Percentiles rank a stretch among this genome's conserved stretches.
These are phyloP conservation scores for Solenopsis fugax DNA, from an alignment of 1,140 invertebrate genomes.

Conservation along the genomic window DNA sequence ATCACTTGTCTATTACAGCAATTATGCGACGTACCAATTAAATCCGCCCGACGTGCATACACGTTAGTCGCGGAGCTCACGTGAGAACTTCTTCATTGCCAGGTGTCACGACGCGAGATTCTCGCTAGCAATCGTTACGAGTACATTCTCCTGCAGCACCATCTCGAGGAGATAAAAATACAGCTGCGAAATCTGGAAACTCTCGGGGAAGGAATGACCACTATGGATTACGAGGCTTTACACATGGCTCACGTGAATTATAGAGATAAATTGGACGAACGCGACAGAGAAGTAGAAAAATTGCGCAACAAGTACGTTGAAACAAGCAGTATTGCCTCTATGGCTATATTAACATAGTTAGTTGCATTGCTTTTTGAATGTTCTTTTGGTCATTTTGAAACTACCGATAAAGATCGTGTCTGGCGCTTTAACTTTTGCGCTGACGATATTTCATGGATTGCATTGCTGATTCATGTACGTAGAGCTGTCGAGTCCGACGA, in stretches of 20 bases:
- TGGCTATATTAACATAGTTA: not conserved
- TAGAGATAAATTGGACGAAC: constrained; percentile 74
- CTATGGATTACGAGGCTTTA: constrained; percentile 73
- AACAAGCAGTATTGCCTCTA: not conserved
- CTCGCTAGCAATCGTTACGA: constrained; percentile 58
- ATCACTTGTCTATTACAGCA: constrained; percentile 42
- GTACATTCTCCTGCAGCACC: constrained; percentile 62
- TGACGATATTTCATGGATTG: constrained; percentile 32
- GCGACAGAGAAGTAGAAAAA: constrained; percentile 74
- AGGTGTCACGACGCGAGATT: constrained; percentile 64
- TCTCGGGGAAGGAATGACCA: constrained; percentile 74
- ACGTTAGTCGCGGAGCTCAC: not conserved
- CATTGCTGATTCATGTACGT: constrained; percentile 16
- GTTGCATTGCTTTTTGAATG: not conserved
- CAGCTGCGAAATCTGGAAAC: constrained; percentile 63
- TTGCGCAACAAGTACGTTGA: constrained; percentile 69
- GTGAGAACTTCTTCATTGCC: constrained; percentile 16
- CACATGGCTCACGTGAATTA: constrained; percentile 51
- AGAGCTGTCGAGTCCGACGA: constrained; percentile 2
- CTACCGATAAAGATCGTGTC: constrained; percentile 7
- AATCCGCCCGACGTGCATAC: not conserved
- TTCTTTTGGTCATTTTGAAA: constrained; percentile 2
- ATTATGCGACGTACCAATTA: constrained; percentile 51
- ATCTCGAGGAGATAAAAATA: constrained; percentile 58
- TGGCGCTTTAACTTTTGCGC: not conserved